Conservation (phyloP, 2,797 vertebrate species). For the Heliangelus exortis region DNA sequence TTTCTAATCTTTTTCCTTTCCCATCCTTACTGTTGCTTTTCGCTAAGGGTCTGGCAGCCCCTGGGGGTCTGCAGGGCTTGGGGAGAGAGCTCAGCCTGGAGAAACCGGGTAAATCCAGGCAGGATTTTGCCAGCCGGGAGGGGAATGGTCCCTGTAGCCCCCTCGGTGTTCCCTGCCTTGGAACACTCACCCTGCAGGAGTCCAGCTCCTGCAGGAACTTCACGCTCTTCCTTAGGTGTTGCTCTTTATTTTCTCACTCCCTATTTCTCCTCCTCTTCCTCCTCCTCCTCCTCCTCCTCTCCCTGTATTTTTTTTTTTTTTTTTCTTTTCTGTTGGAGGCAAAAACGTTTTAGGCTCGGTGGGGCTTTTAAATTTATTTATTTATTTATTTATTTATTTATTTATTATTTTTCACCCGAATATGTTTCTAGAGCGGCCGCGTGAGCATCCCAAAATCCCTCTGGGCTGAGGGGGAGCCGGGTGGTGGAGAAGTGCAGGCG, state of each 20-base stretch:
- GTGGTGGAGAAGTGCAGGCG: neutral
- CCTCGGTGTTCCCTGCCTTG: neutral
- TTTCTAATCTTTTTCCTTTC: accelerated
- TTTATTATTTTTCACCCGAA: neutral
- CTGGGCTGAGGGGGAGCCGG: neutral
- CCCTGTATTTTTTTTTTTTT: neutral
- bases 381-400: neutral
- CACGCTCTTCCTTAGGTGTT: neutral
- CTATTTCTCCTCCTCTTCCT: neutral
- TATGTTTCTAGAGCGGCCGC: neutral
- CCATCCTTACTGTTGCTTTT: neutral
- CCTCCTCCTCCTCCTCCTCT: neutral
- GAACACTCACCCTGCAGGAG: neutral
- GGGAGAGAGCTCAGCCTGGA: neutral
- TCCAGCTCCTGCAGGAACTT: neutral
- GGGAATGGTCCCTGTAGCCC: neutral
- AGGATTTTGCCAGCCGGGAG: neutral
- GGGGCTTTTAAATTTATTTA: neutral
- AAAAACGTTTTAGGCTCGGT: neutral
- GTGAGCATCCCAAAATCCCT: neutral
- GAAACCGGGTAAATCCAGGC: accelerated
- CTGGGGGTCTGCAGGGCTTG: neutral
- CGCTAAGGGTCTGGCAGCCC: neutral
- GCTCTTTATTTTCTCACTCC: neutral
- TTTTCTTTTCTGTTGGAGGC: neutral